Conservation (phyloP, 2,888 invertebrate genomes). For the Eurois occulta region DNA sequence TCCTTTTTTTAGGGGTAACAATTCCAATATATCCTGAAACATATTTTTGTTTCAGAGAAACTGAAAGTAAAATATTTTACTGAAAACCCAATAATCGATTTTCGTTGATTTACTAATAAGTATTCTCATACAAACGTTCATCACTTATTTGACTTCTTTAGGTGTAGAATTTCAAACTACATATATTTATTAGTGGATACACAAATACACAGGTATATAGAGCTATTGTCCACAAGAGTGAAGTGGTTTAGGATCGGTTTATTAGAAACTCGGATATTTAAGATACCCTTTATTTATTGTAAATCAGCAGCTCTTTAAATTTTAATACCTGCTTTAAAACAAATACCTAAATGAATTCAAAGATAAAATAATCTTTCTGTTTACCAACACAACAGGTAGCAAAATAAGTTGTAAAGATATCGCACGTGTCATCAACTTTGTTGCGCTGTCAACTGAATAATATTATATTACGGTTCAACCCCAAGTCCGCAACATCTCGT, state of each 20-base stretch:
- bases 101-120: not conserved
- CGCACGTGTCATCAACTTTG: conserved; percentile 64
- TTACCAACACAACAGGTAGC: conserved; percentile 64
- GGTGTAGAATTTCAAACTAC: not conserved
- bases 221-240: not conserved
- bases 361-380: conserved; percentile 24
- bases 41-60: not conserved
- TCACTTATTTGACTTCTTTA: not conserved
- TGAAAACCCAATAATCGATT: not conserved
- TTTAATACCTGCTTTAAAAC: not conserved
- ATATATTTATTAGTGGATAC: not conserved
- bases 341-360: not conserved
- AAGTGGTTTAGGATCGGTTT: not conserved
- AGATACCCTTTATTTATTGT: not conserved
- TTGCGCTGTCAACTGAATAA: conserved; percentile 45
- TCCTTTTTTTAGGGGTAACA: not conserved
- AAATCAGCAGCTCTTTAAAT: conserved; percentile 10
- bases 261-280: not conserved
- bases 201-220: not conserved
- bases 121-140: not conserved
- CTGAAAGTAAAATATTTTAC: not conserved
- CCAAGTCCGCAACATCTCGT: conserved; percentile 15
- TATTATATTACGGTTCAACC: conserved; percentile 28
- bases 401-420: conserved; percentile 64
- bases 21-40: not conserved